Conservation (phyloP, 2,797 vertebrate species). For the Oryzias dopingdopingensis region DNA sequence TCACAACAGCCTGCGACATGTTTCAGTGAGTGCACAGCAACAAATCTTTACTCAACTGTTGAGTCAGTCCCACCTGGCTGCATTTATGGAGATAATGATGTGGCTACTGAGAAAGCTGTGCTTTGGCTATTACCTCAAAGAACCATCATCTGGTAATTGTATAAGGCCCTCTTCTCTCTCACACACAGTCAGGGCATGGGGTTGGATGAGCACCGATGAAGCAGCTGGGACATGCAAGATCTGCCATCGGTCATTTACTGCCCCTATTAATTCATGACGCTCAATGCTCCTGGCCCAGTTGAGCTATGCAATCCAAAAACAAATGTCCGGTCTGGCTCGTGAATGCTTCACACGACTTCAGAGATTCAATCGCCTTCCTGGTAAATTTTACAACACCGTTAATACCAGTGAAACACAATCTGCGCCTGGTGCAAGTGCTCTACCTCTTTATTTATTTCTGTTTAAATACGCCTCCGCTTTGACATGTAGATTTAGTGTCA, state of each 20-base stretch:
- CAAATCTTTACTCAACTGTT: slow-evolving; percentile 19
- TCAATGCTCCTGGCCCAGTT: slow-evolving; percentile 40
- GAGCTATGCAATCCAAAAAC: slow-evolving; percentile 42
- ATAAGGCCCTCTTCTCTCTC: slow-evolving; percentile 42
- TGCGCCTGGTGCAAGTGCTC: background rate
- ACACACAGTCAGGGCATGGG: slow-evolving; percentile 24
- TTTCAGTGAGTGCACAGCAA: slow-evolving; percentile 11
- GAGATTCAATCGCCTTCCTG: slow-evolving; percentile 33
- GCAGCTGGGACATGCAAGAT: slow-evolving; percentile 58
- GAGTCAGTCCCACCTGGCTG: slow-evolving; percentile 22
- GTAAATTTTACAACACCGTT: slow-evolving; percentile 36
- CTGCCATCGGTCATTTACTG: slow-evolving; percentile 61
- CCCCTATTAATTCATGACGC: slow-evolving; percentile 67
- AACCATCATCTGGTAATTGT: slow-evolving; percentile 34
- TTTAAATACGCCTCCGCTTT: slow-evolving; percentile 22
- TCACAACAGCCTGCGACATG: slow-evolving; percentile 42
- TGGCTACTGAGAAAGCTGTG: slow-evolving; percentile 32
- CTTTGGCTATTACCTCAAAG: slow-evolving; percentile 41
- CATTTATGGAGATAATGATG: slow-evolving; percentile 29
- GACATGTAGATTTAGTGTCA: slow-evolving; percentile 30
- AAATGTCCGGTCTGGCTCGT: slow-evolving; percentile 34
- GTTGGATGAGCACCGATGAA: slow-evolving; percentile 46
- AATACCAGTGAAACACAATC: slow-evolving; percentile 30
- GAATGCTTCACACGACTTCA: slow-evolving; percentile 16
- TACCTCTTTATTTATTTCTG: background rate